phyloP scores from a whole-genome alignment of 2,113 vertebrate genomes.

The Nothoprocta pentlandii region DNA sequence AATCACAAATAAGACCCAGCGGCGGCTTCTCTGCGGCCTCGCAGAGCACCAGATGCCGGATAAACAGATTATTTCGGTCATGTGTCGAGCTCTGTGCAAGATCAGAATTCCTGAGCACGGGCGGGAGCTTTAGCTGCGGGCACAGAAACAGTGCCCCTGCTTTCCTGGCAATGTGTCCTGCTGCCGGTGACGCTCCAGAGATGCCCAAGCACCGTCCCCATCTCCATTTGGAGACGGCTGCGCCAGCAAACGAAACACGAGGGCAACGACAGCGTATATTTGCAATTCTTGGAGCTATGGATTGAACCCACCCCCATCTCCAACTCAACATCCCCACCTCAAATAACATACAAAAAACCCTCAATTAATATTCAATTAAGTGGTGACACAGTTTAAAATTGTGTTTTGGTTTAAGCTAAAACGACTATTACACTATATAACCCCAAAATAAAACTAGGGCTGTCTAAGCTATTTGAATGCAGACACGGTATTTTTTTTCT shows the following conservation, averaged over 20 bases:
- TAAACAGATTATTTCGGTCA: conserved; percentile 61
- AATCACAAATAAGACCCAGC: not conserved
- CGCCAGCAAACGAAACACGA: not conserved
- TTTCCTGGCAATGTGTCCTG: not conserved
- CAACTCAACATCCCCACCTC: not conserved
- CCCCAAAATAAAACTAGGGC: not conserved
- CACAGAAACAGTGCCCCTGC: conserved; percentile 17
- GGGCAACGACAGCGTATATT: not conserved
- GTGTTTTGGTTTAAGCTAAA: not conserved
- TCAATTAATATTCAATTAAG: not conserved
- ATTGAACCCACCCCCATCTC: not conserved
- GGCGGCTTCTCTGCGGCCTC: conserved; percentile 7
- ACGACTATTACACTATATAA: not conserved
- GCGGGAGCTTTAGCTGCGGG: not conserved
- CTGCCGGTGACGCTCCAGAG: not conserved
- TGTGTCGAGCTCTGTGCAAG: conserved; percentile 32
- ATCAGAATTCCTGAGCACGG: conserved; percentile 40
- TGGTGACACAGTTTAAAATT: not conserved
- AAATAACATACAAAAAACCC: not conserved
- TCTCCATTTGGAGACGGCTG: not conserved
- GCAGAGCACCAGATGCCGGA: conserved; percentile 34
- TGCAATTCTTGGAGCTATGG: not conserved
- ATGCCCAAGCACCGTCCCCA: accelerated
- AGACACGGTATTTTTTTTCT: not conserved
- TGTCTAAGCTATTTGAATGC: not conserved